phyloP scores from a whole-genome alignment of 2,888 invertebrate species.

The Druceiella hillmani region DNA sequence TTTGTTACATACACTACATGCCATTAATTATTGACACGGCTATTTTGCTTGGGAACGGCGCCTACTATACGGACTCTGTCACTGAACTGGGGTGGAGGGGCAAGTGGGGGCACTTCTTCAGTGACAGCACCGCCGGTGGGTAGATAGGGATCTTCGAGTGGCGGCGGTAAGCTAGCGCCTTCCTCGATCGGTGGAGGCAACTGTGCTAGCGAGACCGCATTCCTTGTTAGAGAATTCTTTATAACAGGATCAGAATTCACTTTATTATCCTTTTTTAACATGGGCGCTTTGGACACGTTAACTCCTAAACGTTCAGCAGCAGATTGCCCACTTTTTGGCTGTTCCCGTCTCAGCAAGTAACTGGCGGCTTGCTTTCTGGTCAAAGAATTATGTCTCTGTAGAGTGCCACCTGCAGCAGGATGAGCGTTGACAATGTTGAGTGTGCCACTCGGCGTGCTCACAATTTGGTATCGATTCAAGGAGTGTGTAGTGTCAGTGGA shows the following conservation, averaged over 20 bases:
- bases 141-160: conserved; percentile 54
- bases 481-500: conserved; percentile 34
- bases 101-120: conserved; percentile 54
- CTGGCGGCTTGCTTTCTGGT: conserved; percentile 57
- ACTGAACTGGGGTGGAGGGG: conserved; percentile 89
- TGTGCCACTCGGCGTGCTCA: conserved; percentile 19
- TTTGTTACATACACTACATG: too few relatives aligned
- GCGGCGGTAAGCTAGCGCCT: conserved; percentile 56
- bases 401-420: conserved; percentile 41
- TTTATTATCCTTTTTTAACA: conserved; percentile 18
- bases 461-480: background rate
- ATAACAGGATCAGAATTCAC: conserved; percentile 26
- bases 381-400: conserved; percentile 58
- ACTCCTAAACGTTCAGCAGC: conserved; percentile 47
- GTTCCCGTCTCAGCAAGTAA: conserved; percentile 47
- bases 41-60: conserved; percentile 76
- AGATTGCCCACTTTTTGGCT: conserved; percentile 31
- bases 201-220: conserved; percentile 71
- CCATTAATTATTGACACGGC: too few relatives aligned
- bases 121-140: conserved; percentile 30
- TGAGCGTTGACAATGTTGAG: conserved; percentile 27
- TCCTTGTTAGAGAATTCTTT: conserved; percentile 51
- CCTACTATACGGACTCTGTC: conserved; percentile 82
- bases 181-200: conserved; percentile 77
- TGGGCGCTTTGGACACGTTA: conserved; percentile 36